Percentiles rank a stretch among this genome's conserved stretches.
Conservation (phyloP, 2,113 vertebrate genomes). For the Saimiri boliviensis region DNA sequence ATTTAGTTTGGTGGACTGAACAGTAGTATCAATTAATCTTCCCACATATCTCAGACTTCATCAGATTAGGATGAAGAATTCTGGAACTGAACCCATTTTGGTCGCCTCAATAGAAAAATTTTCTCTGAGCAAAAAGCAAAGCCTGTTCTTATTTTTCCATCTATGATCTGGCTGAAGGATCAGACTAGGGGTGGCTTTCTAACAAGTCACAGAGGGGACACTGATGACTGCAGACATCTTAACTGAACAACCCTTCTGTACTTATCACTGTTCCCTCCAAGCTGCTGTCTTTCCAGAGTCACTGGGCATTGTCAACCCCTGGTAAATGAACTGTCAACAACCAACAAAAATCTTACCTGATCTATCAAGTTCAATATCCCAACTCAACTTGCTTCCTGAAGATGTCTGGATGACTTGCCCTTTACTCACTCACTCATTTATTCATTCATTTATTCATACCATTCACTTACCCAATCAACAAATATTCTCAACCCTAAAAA, state of each 20-base stretch:
- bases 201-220: background rate
- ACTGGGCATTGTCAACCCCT: background rate
- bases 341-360: background rate
- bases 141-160: conserved; percentile 21
- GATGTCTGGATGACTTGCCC: background rate
- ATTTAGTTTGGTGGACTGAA: background rate
- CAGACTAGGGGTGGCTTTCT: background rate
- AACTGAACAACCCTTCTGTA: conserved; percentile 37
- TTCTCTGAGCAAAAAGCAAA: conserved; percentile 50
- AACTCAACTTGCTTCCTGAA: background rate
- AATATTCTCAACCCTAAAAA: background rate
- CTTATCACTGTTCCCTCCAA: conserved; percentile 42
- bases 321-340: background rate
- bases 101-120: background rate
- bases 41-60: conserved; percentile 22
- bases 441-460: background rate
- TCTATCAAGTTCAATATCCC: conserved; percentile 12
- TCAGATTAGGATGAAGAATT: conserved; percentile 45
- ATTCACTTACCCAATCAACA: background rate
- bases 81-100: background rate
- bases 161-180: background rate
- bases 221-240: background rate
- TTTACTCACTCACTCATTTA: background rate
- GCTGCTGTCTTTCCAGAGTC: conserved; percentile 24
- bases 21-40: background rate